Evolutionary conservation across 2,888 invertebrate genomes (phyloP).

Genomic region (Dicycla oo): DNA sequence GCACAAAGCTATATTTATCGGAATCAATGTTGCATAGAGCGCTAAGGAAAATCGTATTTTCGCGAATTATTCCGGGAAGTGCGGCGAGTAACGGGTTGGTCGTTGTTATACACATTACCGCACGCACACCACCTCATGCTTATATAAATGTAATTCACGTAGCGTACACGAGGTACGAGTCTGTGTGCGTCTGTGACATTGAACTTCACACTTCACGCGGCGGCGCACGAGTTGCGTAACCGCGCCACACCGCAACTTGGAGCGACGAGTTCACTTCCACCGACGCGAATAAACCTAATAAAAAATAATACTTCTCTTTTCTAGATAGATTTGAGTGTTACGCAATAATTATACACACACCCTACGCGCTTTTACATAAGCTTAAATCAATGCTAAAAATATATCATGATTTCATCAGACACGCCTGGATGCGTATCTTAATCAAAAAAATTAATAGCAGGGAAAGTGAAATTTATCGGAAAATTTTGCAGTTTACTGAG

Average conservation of each 20-base stretch:
- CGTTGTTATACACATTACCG: conserved; percentile 83
- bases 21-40: conserved; percentile 73
- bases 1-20: conserved; percentile 80
- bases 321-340: conserved; percentile 50
- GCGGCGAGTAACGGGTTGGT: conserved; percentile 87
- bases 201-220: conserved; percentile 90
- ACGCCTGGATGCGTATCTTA: neutral
- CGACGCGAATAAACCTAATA: conserved; percentile 61
- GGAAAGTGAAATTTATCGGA: neutral
- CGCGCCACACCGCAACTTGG: conserved; percentile 64
- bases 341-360: conserved; percentile 41
- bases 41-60: conserved; percentile 83
- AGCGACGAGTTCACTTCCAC: conserved; percentile 65
- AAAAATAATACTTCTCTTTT: conserved; percentile 49
- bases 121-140: conserved; percentile 69
- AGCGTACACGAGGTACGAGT: conserved; percentile 58
- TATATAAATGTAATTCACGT: conserved; percentile 69
- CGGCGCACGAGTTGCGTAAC: conserved; percentile 87
- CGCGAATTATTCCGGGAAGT: conserved; percentile 88
- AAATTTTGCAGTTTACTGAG: neutral
- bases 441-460: neutral
- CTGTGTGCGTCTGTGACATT: conserved; percentile 87
- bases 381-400: conserved; percentile 36
- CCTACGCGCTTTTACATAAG: conserved; percentile 40
- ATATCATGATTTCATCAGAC: conserved; percentile 7